Evolutionary conservation across 2,113 vertebrate species (phyloP).

Genomic region (Oceanites oceanicus): DNA sequence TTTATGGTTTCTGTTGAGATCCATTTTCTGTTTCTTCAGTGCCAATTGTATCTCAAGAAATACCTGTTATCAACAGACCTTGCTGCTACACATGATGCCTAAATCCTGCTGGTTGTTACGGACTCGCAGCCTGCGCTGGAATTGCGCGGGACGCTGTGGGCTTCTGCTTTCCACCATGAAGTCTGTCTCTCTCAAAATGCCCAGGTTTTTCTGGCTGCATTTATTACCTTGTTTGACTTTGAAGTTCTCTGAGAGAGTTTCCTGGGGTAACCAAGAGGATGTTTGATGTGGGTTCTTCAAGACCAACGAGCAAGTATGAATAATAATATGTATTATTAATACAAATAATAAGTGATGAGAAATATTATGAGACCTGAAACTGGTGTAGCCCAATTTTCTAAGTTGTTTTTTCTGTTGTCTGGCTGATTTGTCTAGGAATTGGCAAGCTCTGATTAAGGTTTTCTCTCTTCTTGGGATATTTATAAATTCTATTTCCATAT

Average conservation of each 20-base stretch:
- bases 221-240: neutral
- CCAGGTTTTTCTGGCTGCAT: neutral
- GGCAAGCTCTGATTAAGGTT: neutral
- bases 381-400: neutral
- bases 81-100: neutral
- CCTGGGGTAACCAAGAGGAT: neutral
- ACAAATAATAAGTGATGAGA: neutral
- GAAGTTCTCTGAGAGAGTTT: neutral
- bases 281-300: neutral
- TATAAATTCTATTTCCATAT: neutral
- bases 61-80: neutral
- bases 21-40: neutral
- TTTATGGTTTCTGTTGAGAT: neutral
- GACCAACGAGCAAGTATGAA: neutral
- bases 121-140: neutral
- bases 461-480: neutral
- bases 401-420: neutral
- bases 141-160: fast-evolving
- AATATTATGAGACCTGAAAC: neutral
- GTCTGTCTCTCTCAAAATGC: neutral
- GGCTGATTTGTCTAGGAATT: neutral
- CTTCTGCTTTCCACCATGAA: neutral
- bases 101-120: neutral
- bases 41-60: neutral
- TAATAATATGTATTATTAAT: neutral